These are phyloP conservation scores for Heteromyza rotundicornis DNA, from an alignment of 2,888 invertebrate genomes.

Conservation along the genomic window DNA sequence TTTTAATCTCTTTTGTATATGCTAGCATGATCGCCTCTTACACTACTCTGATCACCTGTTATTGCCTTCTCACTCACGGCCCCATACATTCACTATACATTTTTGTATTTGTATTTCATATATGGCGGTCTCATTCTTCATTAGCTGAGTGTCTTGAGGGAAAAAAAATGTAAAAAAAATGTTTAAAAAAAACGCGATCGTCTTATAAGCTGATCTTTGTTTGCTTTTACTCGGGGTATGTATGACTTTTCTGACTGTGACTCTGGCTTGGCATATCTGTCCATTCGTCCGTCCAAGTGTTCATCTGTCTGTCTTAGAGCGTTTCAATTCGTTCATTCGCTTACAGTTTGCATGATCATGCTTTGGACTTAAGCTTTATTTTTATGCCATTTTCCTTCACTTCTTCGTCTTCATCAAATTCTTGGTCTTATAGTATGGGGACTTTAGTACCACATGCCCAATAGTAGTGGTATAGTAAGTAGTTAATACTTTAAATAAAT, in stretches of 20 bases:
- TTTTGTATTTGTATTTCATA: no score
- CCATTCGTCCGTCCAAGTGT: neutral
- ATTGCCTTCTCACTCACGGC: slow-evolving; percentile 9
- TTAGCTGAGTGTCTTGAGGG: no score
- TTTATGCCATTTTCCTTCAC: slow-evolving; percentile 23
- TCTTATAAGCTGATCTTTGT: slow-evolving; percentile 7
- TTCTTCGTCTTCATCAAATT: slow-evolving; percentile 7
- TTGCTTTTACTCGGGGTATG: slow-evolving; percentile 12
- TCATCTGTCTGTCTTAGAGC: slow-evolving; percentile 15
- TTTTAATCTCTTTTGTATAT: slow-evolving; percentile 59
- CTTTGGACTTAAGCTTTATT: slow-evolving; percentile 31
- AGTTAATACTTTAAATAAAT: slow-evolving; percentile 57
- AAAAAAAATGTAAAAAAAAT: no score
- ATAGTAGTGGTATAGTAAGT: slow-evolving; percentile 48
- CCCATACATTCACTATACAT: no score
- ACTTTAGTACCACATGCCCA: neutral
- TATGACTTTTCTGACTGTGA: neutral
- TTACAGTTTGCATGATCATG: slow-evolving; percentile 32
- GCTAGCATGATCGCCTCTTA: slow-evolving; percentile 50
- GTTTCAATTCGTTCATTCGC: slow-evolving; percentile 25
- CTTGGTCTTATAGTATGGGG: neutral
- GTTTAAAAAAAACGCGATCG: neutral
- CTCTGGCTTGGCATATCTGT: slow-evolving; percentile 8
- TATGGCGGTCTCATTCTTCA: slow-evolving; percentile 13
- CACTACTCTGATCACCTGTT: slow-evolving; percentile 35